phyloP scores from a whole-genome alignment of 2,888 invertebrate genomes.

The Epinotia ramella region DNA sequence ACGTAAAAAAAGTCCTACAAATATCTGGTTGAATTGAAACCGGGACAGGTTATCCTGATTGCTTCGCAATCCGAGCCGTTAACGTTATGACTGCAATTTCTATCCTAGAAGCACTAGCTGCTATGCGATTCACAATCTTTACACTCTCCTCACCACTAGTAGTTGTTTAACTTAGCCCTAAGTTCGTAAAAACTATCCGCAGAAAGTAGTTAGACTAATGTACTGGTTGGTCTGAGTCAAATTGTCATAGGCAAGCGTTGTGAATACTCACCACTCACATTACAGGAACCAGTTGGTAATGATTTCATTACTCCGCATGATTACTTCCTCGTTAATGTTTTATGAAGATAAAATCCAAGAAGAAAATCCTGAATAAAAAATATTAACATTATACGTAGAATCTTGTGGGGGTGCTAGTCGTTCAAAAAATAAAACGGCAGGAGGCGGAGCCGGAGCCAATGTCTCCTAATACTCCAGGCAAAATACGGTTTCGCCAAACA shows the following conservation, averaged over 20 bases:
- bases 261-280: not conserved
- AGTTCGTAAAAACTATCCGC: not conserved
- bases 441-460: too few species aligned
- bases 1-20: not conserved
- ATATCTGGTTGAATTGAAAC: not conserved
- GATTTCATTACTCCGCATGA: not conserved
- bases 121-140: not conserved
- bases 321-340: not conserved
- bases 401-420: too few species aligned
- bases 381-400: too few species aligned
- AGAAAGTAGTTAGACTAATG: not conserved
- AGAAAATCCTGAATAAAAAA: too few species aligned
- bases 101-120: not conserved
- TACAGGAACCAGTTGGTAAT: constrained; percentile 4
- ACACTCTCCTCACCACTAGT: not conserved
- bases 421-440: too few species aligned
- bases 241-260: not conserved
- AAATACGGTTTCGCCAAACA: too few species aligned
- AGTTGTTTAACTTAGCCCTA: not conserved
- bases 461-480: too few species aligned
- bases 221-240: not conserved
- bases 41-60: not conserved
- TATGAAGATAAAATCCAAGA: too few species aligned
- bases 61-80: not conserved
- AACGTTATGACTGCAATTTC: not conserved